These are phyloP conservation scores for Drosophila robusta DNA, from an alignment of 2,888 invertebrate species.

Conservation along the genomic window DNA sequence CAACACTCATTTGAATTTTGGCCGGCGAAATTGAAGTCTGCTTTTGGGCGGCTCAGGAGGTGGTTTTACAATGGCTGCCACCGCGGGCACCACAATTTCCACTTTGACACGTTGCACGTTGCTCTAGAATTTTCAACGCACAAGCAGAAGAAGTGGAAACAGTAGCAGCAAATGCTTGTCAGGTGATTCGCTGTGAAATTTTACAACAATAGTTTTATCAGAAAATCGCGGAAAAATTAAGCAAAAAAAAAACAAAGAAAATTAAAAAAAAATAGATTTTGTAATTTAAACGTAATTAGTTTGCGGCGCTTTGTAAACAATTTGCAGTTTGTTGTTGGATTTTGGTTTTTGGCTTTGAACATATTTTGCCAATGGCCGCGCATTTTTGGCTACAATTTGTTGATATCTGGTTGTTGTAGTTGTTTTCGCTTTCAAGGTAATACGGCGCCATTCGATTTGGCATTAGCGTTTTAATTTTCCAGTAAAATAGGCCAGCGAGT, in stretches of 20 bases:
- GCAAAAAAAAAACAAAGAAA: neutral
- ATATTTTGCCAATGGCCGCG: constrained; percentile 27
- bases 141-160: neutral
- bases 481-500: neutral
- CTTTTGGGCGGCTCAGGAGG: neutral
- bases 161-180: neutral
- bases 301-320: constrained; percentile 66
- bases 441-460: constrained; percentile 38
- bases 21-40: constrained; percentile 2
- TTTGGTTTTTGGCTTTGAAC: constrained; percentile 34
- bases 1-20: constrained; percentile 37
- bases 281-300: constrained; percentile 75
- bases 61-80: neutral
- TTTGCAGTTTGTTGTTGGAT: constrained; percentile 36
- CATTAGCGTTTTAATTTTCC: constrained; percentile 50
- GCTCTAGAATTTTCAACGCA: neutral
- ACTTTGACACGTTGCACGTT: neutral
- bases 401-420: constrained; percentile 32
- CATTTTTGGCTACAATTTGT: constrained; percentile 34
- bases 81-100: neutral
- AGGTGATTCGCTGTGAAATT: neutral
- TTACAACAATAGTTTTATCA: constrained; percentile 18
- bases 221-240: neutral
- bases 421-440: constrained; percentile 59
- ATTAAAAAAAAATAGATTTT: constrained; percentile 11